These are phyloP conservation scores for Euschistus heros DNA, from an alignment of 1,140 invertebrate species.

Conservation along the genomic window DNA sequence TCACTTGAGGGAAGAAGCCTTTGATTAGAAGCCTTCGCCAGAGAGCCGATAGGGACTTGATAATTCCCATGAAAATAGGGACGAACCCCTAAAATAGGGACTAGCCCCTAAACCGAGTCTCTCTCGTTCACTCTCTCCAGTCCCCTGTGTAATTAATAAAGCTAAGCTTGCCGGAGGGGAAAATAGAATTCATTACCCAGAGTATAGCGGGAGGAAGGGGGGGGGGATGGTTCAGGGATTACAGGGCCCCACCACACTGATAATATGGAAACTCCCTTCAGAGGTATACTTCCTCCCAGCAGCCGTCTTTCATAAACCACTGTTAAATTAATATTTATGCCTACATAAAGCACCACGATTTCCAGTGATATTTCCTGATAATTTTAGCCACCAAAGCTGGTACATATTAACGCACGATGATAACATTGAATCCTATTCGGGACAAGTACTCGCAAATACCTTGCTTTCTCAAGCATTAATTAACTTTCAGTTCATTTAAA, in stretches of 20 bases:
- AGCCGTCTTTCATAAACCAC: not conserved
- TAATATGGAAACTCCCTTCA: conserved; percentile 17
- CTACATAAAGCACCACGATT: too few relatives aligned
- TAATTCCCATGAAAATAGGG: conserved; percentile 13
- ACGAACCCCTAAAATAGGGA: not conserved
- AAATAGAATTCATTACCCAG: conserved; percentile 27
- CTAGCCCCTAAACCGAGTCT: not conserved
- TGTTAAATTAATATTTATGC: too few relatives aligned
- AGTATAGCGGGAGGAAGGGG: conserved; percentile 9
- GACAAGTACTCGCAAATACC: too few relatives aligned
- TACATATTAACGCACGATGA: too few relatives aligned
- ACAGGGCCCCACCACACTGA: not conserved
- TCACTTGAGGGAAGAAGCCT: too few relatives aligned
- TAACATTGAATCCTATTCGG: too few relatives aligned
- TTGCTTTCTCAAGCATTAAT: too few relatives aligned
- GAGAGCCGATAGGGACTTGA: too few relatives aligned
- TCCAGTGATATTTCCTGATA: too few relatives aligned
- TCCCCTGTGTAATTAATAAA: conserved; percentile 25
- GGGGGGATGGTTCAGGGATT: conserved; percentile 5
- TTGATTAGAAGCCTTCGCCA: too few relatives aligned
- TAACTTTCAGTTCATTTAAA: too few relatives aligned
- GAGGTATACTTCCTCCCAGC: not conserved
- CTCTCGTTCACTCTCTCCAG: conserved; percentile 3
- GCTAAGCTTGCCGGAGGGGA: conserved; percentile 26
- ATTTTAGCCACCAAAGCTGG: too few relatives aligned